Base-by-base conservation (phyloP, 37 sponge, comb jelly and placozoan genomes). In the Corticium candelabrum region DNA sequence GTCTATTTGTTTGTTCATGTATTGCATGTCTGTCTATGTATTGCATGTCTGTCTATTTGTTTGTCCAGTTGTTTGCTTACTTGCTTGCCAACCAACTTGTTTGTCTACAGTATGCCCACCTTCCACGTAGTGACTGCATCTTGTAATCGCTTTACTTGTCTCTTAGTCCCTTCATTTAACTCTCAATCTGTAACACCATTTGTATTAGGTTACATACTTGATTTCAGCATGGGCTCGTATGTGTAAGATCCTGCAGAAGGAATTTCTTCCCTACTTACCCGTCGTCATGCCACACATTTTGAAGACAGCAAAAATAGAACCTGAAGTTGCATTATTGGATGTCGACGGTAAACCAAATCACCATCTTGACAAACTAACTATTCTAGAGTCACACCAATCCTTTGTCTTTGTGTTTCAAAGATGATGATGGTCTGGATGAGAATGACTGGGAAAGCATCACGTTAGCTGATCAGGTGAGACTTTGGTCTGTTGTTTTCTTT, bases 141-240 rank as follows among this genome's bases (percentile, higher is more conserved):
- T n/a, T n/a, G n/a, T n/a, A n/a, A n/a, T n/a, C n/a, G n/a, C n/a
- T n/a, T n/a, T 50, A 11, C 62, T 50, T 27, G 21, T 50, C 62
- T 50, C 15, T 21, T 50, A 21, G 11, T 21, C 21, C 21, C 21
- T 21, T 21, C 21, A 50, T 27, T 27, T 50, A 50, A 21, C 62
- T 11, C 21, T 50, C 21, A 21, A 50, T 21, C 21, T 50, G 62
- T 50, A 27, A 27, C 11, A 11, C 21, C 21, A 27, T 50, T 50
- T 50, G 50, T 72, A 38, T 5, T 75, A 99, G 93, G 81, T 92
- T 21, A 92, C 99, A 39, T 99, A 95, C 78, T 90, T 99, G 93
- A 99, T 94, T 68, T 88, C 87, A 76, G 96, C 99, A 2, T 99
- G 99, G 99, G 96, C 96, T 2, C 77, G 99, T 30, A 95, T 99